Conservation (phyloP, 2,113 vertebrate species). For the Mirza zaza region DNA sequence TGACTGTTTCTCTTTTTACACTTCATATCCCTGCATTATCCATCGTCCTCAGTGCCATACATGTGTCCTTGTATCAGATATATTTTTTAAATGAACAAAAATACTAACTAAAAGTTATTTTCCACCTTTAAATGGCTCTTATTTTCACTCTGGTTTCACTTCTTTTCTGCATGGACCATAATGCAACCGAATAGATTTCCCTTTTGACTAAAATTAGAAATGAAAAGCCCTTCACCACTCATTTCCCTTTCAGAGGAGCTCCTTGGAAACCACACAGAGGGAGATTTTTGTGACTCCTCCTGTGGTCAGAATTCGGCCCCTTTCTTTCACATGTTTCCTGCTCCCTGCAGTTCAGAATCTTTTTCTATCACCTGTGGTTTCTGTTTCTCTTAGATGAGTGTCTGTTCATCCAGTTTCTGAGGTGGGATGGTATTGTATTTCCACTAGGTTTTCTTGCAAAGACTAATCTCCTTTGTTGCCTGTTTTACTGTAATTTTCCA, state of each 20-base stretch:
- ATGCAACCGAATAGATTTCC: background rate
- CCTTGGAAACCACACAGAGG: background rate
- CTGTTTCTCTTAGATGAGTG: background rate
- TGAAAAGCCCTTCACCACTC: background rate
- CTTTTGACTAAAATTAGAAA: slow-evolving; percentile 30
- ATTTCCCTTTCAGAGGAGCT: slow-evolving; percentile 22
- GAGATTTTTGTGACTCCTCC: background rate
- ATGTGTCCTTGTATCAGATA: background rate
- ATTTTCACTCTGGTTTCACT: background rate
- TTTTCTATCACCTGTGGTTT: slow-evolving; percentile 16
- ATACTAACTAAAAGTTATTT: background rate
- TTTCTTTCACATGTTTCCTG: slow-evolving; percentile 5
- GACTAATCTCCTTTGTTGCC: background rate
- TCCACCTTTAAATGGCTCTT: background rate
- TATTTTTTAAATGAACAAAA: background rate
- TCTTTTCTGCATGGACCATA: background rate
- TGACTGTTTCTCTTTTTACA: background rate
- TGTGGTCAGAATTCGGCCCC: background rate
- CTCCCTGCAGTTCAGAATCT: background rate
- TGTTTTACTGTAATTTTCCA: slow-evolving; percentile 3
- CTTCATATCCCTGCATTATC: background rate
- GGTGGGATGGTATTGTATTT: background rate
- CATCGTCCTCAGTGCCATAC: background rate
- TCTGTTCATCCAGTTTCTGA: background rate
- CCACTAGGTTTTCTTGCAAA: background rate